Conservation (phyloP, 1,140 invertebrate genomes). For the Coelopa frigida region DNA sequence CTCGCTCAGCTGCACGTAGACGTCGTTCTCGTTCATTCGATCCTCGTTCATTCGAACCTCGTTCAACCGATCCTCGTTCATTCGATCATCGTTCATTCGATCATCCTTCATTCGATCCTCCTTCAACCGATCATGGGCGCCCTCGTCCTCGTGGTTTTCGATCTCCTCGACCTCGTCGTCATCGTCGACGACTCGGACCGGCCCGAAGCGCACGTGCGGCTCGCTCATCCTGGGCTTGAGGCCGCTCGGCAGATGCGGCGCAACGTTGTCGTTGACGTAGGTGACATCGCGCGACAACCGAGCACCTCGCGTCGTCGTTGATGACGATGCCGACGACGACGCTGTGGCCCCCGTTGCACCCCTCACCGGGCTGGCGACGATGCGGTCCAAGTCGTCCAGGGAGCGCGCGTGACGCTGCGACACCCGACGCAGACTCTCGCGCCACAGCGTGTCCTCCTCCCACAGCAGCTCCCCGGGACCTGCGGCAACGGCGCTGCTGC, state of each 20-base stretch:
- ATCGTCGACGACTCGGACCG: not conserved
- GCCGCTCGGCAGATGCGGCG: slow-evolving; percentile 24
- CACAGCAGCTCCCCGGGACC: slow-evolving; percentile 59
- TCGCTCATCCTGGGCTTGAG: slow-evolving; percentile 13
- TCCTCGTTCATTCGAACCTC: no score
- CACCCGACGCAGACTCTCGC: slow-evolving; percentile 67
- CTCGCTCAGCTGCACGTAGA: slow-evolving; percentile 52
- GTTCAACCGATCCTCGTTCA: slow-evolving; percentile 49
- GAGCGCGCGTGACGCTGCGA: slow-evolving; percentile 73
- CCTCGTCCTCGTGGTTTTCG: not conserved
- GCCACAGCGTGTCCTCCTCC: slow-evolving; percentile 76
- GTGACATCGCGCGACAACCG: slow-evolving; percentile 60
- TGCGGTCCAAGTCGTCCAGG: slow-evolving; percentile 66
- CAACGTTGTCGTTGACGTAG: slow-evolving; percentile 57
- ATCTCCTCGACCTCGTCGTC: not conserved
- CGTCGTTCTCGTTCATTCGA: slow-evolving; percentile 47
- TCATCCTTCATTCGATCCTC: slow-evolving; percentile 12
- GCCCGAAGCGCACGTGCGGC: not conserved
- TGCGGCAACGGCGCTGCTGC: no score
- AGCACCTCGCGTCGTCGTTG: slow-evolving; percentile 19
- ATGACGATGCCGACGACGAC: not conserved
- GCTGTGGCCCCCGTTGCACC: slow-evolving; percentile 6
- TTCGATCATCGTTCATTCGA: slow-evolving; percentile 9
- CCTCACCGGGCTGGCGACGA: slow-evolving; percentile 23
- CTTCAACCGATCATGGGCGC: not conserved